phyloP scores from a whole-genome alignment of 1,140 invertebrate genomes.

The Berghia stephanieae region DNA sequence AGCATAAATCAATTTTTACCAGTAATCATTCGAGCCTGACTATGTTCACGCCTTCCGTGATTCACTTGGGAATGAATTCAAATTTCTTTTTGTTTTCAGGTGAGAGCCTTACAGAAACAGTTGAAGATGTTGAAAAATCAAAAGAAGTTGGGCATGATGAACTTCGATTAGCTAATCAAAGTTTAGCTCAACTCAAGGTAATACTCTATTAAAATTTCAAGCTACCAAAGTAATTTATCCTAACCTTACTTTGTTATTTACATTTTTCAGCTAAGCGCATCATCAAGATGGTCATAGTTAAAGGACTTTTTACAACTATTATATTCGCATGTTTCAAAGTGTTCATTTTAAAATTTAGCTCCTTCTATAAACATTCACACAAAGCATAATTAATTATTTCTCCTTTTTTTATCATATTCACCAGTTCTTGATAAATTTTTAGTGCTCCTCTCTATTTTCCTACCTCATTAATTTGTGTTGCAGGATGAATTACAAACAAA shows the following conservation, averaged over 20 bases:
- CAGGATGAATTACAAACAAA: slow-evolving; percentile 74
- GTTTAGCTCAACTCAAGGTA: slow-evolving; percentile 60
- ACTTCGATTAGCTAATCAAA: slow-evolving; percentile 54
- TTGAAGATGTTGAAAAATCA: slow-evolving; percentile 53
- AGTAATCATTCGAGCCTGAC: too few species aligned
- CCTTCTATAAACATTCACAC: too few species aligned
- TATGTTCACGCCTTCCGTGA: too few species aligned
- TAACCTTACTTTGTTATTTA: too few species aligned
- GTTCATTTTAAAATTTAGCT: too few species aligned
- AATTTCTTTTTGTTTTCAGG: slow-evolving; percentile 56
- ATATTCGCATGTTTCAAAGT: too few species aligned
- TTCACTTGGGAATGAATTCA: not conserved
- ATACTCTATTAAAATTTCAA: too few species aligned
- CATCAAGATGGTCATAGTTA: too few species aligned
- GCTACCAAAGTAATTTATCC: too few species aligned
- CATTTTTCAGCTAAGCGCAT: too few species aligned
- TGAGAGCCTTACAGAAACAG: slow-evolving; percentile 65
- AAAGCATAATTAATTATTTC: not conserved
- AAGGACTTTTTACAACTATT: too few species aligned
- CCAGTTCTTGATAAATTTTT: not conserved
- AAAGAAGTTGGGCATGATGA: slow-evolving; percentile 57
- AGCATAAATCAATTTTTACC: too few species aligned
- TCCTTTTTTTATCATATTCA: not conserved
- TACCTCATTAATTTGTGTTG: slow-evolving; percentile 28
- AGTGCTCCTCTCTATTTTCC: not conserved